These are phyloP conservation scores for Chanos chanos DNA, from an alignment of 2,797 vertebrate genomes.

Conservation along the genomic window DNA sequence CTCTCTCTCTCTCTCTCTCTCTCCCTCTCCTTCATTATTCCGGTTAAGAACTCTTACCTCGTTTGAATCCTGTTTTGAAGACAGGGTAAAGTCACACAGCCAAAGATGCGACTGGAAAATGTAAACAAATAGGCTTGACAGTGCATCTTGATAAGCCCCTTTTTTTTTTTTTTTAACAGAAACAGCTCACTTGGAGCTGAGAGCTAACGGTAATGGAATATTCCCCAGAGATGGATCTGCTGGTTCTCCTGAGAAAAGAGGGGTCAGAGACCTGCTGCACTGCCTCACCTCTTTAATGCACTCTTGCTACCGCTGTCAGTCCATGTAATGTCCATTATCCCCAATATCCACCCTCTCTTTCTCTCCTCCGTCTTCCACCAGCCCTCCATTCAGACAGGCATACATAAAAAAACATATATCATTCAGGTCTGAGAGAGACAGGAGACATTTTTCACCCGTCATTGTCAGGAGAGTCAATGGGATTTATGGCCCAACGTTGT, in stretches of 20 bases:
- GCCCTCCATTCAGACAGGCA: background rate
- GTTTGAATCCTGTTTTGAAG: background rate
- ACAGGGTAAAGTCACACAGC: background rate
- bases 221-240: conserved; percentile 26
- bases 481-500: conserved; percentile 32
- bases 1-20: conserved; percentile 17
- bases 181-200: conserved; percentile 26
- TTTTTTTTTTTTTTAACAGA: conserved; percentile 16
- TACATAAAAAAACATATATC: background rate
- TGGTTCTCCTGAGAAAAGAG: conserved; percentile 41
- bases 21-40: conserved; percentile 32
- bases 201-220: conserved; percentile 11
- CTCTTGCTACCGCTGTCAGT: conserved; percentile 67
- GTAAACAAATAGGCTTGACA: background rate
- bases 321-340: conserved; percentile 74
- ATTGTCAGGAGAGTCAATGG: conserved; percentile 33
- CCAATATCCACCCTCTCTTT: conserved; percentile 58
- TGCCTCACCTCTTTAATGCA: conserved; percentile 73
- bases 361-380: conserved; percentile 29
- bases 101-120: conserved; percentile 3
- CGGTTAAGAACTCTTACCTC: too few species aligned
- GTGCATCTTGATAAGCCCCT: background rate
- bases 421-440: background rate
- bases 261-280: conserved; percentile 67
- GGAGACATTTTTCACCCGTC: conserved; percentile 37